Conservation (phyloP, 2,888 invertebrate species). For the Rutpela maculata region DNA sequence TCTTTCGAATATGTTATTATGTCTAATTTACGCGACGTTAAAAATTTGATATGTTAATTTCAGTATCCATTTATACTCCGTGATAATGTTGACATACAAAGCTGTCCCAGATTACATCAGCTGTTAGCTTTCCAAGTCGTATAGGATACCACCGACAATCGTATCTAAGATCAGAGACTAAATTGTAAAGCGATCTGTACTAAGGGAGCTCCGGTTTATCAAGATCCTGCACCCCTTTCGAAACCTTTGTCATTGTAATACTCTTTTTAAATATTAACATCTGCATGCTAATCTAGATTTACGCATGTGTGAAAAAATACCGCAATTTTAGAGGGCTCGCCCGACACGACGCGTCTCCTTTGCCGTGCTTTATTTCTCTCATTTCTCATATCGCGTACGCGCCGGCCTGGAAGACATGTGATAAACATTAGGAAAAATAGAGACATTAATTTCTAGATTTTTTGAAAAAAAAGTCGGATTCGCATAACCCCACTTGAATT, state of each 20-base stretch:
- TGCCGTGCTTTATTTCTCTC: background rate
- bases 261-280: conserved; percentile 67
- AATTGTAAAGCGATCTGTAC: conserved; percentile 49
- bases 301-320: conserved; percentile 56
- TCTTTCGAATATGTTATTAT: background rate
- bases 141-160: conserved; percentile 44
- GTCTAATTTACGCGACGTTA: background rate
- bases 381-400: background rate
- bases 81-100: conserved; percentile 33
- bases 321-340: conserved; percentile 29
- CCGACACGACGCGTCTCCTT: background rate
- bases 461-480: too few species aligned
- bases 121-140: conserved; percentile 28
- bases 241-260: conserved; percentile 64
- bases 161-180: conserved; percentile 52
- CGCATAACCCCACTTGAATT: too few species aligned
- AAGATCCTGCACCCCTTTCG: conserved; percentile 59
- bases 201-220: conserved; percentile 57
- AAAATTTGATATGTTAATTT: background rate
- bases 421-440: background rate
- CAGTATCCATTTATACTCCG: conserved; percentile 8
- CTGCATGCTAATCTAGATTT: conserved; percentile 60
- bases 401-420: background rate
- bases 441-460: background rate
- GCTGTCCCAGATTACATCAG: conserved; percentile 22